phyloP scores from a whole-genome alignment of 2,113 vertebrate species.

The Malaclemys terrapin region DNA sequence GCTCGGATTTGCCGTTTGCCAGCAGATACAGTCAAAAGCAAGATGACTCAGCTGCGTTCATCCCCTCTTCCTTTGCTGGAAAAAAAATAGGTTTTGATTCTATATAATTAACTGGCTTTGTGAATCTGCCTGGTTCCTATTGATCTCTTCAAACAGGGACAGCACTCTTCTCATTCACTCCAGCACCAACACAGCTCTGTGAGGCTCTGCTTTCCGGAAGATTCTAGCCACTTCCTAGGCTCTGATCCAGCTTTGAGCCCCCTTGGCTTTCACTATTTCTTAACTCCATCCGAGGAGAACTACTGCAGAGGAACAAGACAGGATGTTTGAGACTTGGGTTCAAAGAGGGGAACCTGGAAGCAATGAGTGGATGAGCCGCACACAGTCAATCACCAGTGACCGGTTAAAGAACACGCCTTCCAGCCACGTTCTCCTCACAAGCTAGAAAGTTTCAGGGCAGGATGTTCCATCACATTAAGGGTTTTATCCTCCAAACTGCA shows the following conservation, averaged over 20 bases:
- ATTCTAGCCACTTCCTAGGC: constrained; percentile 39
- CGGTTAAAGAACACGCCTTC: accelerated
- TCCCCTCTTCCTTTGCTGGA: not conserved
- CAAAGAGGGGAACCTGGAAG: not conserved
- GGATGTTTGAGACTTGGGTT: accelerated
- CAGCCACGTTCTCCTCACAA: not conserved
- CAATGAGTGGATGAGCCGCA: accelerated
- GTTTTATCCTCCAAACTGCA: not conserved
- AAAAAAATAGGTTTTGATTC: not conserved
- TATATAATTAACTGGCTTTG: constrained; percentile 60
- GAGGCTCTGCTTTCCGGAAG: not conserved
- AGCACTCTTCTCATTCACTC: constrained; percentile 18
- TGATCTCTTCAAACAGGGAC: not conserved
- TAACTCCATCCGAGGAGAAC: not conserved
- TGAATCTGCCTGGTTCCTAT: constrained; percentile 12
- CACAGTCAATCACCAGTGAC: not conserved
- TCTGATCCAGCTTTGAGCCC: not conserved
- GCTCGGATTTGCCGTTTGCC: not conserved
- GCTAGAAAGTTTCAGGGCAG: not conserved
- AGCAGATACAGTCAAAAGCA: not conserved
- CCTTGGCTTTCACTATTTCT: not conserved
- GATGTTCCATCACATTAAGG: not conserved
- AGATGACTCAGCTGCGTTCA: constrained; percentile 7
- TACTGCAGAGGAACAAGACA: not conserved
- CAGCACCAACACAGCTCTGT: not conserved